Base-by-base conservation (phyloP, 2,797 vertebrate genomes). In the Microctenopoma lineatum region DNA sequence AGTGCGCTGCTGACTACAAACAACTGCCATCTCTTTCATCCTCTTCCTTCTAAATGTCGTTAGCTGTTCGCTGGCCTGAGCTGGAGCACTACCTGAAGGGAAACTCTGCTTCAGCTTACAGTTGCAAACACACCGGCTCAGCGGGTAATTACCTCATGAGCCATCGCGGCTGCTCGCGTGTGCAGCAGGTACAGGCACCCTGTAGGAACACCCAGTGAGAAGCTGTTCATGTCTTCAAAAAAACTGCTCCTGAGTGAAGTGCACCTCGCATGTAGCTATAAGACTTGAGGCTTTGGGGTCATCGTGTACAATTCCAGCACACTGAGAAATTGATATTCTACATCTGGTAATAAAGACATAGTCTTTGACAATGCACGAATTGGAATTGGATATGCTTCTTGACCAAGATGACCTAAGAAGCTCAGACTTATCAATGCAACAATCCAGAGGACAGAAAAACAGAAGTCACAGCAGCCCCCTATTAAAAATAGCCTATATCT, bases 41-140 rank as follows among this genome's bases (percentile, higher is more conserved):
- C 88, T 60, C 73, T 88, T 84, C 84, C 84, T 77, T 89, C 84
- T 87, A 91, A 91, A 90, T 92, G 89, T 88, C 87, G 90, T 93
- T 91, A 92, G 88, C 81, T 91, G 84, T 67, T 88, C 81, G 79
- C 85, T 90, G 90, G 90, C 90, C 88, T 70, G 83, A 85, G 87
- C 48, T 0, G 61, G 65, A 79, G 71, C 59, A 83, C 83, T 85
- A 89, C 89, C 85, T 87, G 84, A 89, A 75, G 88, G 84, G 89
- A 90, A 84, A 80, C 87, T 84, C 84, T 78, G 87, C 79, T 78
- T 81, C 74, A 80, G 73, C 75, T 86, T 88, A 83, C 78, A 88
- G 70, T 70, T 70, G 75, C 87, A 80, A 59, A 78, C 81, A 85
- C 77, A 76, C 52, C 45, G 78, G 79, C 87, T 89, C 86, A 77